Conservation (phyloP, 2,888 invertebrate species). For the Thereva unica region DNA sequence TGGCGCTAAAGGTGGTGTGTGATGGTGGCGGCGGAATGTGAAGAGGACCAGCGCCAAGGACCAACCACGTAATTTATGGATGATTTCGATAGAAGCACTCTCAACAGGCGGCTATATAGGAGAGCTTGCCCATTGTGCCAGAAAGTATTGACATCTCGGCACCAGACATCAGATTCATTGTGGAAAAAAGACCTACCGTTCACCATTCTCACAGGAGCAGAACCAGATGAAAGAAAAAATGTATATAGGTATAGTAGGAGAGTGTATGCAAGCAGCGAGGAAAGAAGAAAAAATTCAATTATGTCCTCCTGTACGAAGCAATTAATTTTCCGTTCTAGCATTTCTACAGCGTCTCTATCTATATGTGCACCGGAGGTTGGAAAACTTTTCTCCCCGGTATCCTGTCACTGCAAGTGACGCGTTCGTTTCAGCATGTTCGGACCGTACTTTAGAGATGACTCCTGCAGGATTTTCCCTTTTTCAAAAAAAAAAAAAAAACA, state of each 20-base stretch:
- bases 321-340: constrained; percentile 29
- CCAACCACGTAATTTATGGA: constrained; percentile 20
- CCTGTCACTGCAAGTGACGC: constrained; percentile 33
- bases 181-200: not conserved
- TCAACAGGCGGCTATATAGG: constrained; percentile 14
- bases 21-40: constrained; percentile 2
- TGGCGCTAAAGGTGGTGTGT: not conserved
- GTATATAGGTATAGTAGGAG: no score
- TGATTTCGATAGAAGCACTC: constrained; percentile 29
- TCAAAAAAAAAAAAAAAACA: not conserved
- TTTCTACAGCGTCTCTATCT: constrained; percentile 2
- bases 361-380: constrained; percentile 30
- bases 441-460: constrained; percentile 13
- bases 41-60: constrained; percentile 4
- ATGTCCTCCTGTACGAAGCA: constrained; percentile 32
- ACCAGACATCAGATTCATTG: constrained; percentile 24
- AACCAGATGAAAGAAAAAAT: no score
- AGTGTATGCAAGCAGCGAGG: not conserved
- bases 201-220: no score
- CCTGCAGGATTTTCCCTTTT: constrained; percentile 25
- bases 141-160: constrained; percentile 30
- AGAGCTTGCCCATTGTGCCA: constrained; percentile 18
- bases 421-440: constrained; percentile 30
- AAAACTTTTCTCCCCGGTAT: constrained; percentile 22
- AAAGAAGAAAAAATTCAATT: constrained; percentile 32